Base-by-base conservation (phyloP, 2,797 vertebrate genomes). In the Hapalemur alaotrensis region DNA sequence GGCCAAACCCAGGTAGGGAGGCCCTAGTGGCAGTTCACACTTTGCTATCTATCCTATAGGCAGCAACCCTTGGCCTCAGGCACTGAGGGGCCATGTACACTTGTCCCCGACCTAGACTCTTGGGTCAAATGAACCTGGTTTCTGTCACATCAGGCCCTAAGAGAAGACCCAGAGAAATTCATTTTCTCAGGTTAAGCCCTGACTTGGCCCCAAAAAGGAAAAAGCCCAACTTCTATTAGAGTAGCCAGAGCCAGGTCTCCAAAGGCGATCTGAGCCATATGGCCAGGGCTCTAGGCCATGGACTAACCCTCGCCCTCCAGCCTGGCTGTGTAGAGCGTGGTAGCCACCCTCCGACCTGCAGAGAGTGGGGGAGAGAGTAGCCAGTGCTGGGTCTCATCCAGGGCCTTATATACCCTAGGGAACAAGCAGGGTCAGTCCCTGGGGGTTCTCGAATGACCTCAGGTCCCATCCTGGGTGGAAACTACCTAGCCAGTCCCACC, bases 91-190 rank as follows among this genome's bases (percentile, higher is more conserved):
- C 61, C 92, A 38, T 57, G 87, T 69, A 81, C 84, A 95, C 94
- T 92, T 88, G 96, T 96, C 80, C 94, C 92, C 87, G 67, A 93
- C 78, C 93, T 79, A 90, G 90, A 91, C 91, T 93, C 84, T 92
- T 91, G 84, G 95, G 93, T 94, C 88, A 91, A 78, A 93, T 88
- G 93, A 86, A 95, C 85, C 96, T 96, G 78, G 76, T 91, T 89
- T 97, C 95, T 89, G 79, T 96, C 95, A 95, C 41, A 84, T 79
- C 89, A 70, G 89, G 89, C 91, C 89, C 92, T 95, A 79, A 65
- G 65, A 72, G 89, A 96, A 97, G 89, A 97, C 94, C 96, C 89
- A 95, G 48, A 95, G 82, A 91, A 86, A 73, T 82, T 95, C 32
- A 18, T 95, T 96, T 96, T 91, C 94, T 96, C 88, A 83, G 63